Percentiles rank a stretch among this genome's conserved stretches.
phyloP scores from a whole-genome alignment of 2,113 vertebrate genomes.

The Tricholaema leucomelas region DNA sequence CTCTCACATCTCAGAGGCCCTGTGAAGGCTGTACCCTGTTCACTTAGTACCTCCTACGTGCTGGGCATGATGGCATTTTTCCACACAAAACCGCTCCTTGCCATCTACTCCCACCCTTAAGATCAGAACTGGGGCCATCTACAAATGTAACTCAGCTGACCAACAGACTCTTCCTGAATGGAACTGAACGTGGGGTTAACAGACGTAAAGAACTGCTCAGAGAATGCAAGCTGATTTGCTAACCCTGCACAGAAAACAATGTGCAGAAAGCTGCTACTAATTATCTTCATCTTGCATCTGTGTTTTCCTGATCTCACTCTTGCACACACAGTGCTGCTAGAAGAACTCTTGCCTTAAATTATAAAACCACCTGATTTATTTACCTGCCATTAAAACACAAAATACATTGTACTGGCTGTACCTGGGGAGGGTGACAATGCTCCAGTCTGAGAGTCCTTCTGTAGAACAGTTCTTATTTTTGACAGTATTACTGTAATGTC shows the following conservation, averaged over 20 bases:
- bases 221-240: background rate
- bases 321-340: background rate
- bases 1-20: background rate
- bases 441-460: background rate
- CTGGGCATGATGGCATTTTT: background rate
- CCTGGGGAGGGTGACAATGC: background rate
- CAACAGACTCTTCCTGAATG: background rate
- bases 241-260: background rate
- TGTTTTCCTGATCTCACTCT: background rate
- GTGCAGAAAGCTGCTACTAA: background rate
- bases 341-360: background rate
- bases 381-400: background rate
- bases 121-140: background rate
- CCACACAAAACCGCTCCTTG: background rate
- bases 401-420: background rate
- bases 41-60: background rate
- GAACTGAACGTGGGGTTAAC: background rate
- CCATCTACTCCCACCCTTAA: background rate
- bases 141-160: background rate
- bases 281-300: background rate
- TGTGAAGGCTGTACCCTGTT: background rate
- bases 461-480: background rate
- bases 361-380: background rate
- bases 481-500: background rate
- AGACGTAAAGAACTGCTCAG: background rate